Conservation (phyloP, 64 coral and sea anemone species). For the Hydrozoanthus tunicans region DNA sequence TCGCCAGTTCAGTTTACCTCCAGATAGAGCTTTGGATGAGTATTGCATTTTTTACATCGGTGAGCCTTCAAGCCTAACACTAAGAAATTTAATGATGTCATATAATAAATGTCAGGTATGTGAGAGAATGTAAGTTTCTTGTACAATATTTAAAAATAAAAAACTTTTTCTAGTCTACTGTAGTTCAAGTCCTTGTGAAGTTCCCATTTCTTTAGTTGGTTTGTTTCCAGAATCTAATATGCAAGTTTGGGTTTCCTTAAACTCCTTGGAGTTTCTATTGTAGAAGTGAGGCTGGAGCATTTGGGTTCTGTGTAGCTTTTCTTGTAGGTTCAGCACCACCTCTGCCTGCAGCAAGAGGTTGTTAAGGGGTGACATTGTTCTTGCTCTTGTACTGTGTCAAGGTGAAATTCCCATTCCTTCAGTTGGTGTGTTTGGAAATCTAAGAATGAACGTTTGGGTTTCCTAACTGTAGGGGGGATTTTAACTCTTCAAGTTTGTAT, state of each 20-base stretch:
- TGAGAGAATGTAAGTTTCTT: too few relatives aligned
- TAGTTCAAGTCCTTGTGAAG: too few relatives aligned
- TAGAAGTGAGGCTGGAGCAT: slow-evolving; percentile 6
- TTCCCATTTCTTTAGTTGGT: too few relatives aligned
- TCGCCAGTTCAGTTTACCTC: slow-evolving; percentile 68
- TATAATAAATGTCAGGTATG: slow-evolving; percentile 94
- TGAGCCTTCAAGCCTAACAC: slow-evolving; percentile 68
- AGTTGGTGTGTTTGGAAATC: slow-evolving; percentile 31
- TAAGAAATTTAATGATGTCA: slow-evolving; percentile 95
- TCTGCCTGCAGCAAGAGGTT: neutral
- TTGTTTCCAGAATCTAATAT: too few relatives aligned
- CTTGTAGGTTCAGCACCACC: slow-evolving; percentile 11
- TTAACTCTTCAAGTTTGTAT: neutral
- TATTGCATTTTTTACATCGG: slow-evolving; percentile 86
- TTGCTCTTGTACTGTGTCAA: slow-evolving; percentile 2
- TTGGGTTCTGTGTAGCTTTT: neutral
- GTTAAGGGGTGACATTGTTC: neutral
- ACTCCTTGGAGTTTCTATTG: slow-evolving; percentile 25
- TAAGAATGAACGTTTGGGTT: neutral
- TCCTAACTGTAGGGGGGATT: neutral
- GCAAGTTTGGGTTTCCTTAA: neutral
- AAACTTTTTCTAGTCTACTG: neutral
- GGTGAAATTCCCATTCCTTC: slow-evolving; percentile 9
- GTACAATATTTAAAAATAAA: too few relatives aligned
- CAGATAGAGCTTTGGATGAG: slow-evolving; percentile 50